Evolutionary conservation across 1,140 invertebrate genomes (phyloP).

Genomic region (Andrena cerasifolii): DNA sequence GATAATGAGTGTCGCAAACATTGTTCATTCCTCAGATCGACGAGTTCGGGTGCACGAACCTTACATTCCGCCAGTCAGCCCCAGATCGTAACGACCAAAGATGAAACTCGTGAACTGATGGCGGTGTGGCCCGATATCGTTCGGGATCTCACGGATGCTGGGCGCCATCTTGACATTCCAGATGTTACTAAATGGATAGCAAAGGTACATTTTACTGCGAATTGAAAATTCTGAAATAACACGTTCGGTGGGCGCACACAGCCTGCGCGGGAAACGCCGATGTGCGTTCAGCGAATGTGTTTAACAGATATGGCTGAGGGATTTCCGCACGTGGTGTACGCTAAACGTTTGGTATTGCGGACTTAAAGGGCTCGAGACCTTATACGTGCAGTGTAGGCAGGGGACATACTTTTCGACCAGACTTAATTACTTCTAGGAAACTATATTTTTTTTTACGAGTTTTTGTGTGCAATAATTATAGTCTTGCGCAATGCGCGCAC

Average conservation of each 20-base stretch:
- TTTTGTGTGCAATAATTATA: no score
- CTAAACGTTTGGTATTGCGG: no score
- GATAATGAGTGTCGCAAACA: background rate
- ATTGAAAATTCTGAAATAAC: conserved; percentile 42
- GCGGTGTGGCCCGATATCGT: conserved; percentile 93
- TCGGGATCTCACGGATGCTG: conserved; percentile 89
- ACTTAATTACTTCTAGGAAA: no score
- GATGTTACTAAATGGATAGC: conserved; percentile 91
- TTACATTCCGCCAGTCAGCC: conserved; percentile 83
- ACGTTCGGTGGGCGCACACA: no score
- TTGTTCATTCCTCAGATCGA: conserved; percentile 34
- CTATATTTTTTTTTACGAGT: no score
- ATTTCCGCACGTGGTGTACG: no score
- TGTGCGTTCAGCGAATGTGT: no score
- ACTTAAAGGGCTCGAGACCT: no score
- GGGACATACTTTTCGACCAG: no score
- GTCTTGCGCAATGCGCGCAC: no score
- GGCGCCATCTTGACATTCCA: conserved; percentile 87
- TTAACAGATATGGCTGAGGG: background rate
- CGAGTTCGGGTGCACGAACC: conserved; percentile 46
- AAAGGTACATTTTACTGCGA: conserved; percentile 83
- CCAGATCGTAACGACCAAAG: conserved; percentile 86
- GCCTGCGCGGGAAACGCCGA: no score
- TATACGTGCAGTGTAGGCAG: no score
- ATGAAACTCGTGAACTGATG: conserved; percentile 93